A percentile compares a stretch with the other conserved stretches of the same genome.
Conservation (phyloP, 1,140 invertebrate genomes). For the Diorhabda sublineata region DNA sequence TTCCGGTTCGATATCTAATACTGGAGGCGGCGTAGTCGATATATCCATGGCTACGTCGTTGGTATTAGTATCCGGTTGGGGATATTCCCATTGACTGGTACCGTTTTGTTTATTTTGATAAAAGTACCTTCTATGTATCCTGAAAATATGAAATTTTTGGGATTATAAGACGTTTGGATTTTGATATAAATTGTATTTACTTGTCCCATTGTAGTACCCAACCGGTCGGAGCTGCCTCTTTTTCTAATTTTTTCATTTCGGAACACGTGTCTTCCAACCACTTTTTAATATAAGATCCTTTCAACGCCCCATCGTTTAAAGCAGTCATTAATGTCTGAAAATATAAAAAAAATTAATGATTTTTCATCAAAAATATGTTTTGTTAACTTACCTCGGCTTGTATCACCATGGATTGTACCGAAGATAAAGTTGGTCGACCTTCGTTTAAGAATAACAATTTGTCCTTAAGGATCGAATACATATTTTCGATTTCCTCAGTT, state of each 20-base stretch:
- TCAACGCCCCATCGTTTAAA: constrained; percentile 58
- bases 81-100: constrained; percentile 65
- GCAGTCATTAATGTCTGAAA: constrained; percentile 59
- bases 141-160: constrained; percentile 46
- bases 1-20: constrained; percentile 22
- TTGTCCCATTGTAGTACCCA: constrained; percentile 73
- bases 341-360: neutral
- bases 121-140: constrained; percentile 65
- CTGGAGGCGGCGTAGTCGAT: constrained; percentile 55
- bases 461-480: constrained; percentile 43
- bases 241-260: constrained; percentile 58
- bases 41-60: constrained; percentile 61
- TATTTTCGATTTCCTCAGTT: constrained; percentile 32
- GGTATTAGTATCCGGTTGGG: constrained; percentile 52
- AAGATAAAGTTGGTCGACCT: constrained; percentile 55
- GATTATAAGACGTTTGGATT: too few species aligned
- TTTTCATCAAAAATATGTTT: neutral
- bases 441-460: constrained; percentile 64
- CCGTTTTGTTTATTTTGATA: constrained; percentile 59
- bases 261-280: constrained; percentile 58
- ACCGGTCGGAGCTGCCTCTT: constrained; percentile 60
- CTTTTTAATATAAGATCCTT: constrained; percentile 54
- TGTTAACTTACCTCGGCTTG: constrained; percentile 56
- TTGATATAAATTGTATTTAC: constrained; percentile 47
- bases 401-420: constrained; percentile 62